Base-by-base conservation (phyloP, 2,888 invertebrate genomes). In the Proisotoma minuta region DNA sequence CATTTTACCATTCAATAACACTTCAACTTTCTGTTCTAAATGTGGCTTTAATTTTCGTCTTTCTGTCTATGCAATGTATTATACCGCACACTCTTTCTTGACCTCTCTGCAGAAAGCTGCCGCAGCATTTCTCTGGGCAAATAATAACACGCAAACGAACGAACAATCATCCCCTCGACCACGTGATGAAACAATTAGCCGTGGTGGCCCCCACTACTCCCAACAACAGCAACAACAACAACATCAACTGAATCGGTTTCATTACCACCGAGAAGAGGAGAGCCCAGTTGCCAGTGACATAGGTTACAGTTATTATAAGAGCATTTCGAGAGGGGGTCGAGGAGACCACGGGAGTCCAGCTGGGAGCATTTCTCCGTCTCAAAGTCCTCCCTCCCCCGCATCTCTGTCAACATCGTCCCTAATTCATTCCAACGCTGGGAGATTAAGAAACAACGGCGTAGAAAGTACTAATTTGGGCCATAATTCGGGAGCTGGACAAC, bases 61-160 rank as follows among this genome's bases (percentile, higher is more conserved):
- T 23, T 24, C 24, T 50, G n/a, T n/a, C n/a, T 24, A 8, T 18
- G 8, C 50, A 24, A 23, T 23, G 23, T 50, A 8, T 50, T 50
- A 23, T 22, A 50, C 3, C 22, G 57, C 10, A 40, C 20, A 2
- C 26, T 47, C 40, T 40, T 49, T 20, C 23, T 48, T 20, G 40
- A 59, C 47, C 53, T n/a, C n/a, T 24, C 61, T 62, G 66, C 63
- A 66, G 60, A 63, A 63, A 58, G 66, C 62, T 20, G 62, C 65
- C 50, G 65, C 60, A 50, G 49, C 66, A 15, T 67, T 67, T 60
- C 51, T 65, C 27, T 67, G 67, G 67, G 57, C 62, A 26, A 62
- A 48, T 43, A 61, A 63, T 24, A 49, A 53, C 49, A 48, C 43
- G 24, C 52, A 47, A 24, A 34, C 5, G 5, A 3, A 18, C 24